Conservation (phyloP, 2,113 vertebrate genomes). For the Strix uralensis region DNA sequence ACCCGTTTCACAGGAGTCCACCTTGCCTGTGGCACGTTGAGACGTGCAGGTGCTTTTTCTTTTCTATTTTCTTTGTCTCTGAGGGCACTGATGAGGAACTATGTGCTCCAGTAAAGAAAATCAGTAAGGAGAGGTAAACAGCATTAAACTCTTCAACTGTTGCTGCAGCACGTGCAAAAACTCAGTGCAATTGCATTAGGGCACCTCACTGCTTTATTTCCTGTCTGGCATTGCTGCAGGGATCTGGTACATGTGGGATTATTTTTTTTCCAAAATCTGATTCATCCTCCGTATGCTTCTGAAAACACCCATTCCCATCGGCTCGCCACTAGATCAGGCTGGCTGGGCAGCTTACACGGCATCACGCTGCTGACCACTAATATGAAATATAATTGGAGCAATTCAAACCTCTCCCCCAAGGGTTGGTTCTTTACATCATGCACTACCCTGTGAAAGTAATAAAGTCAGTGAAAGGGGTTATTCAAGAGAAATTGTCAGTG, state of each 20-base stretch:
- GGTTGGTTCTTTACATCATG: constrained; percentile 57
- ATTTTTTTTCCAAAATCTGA: background rate
- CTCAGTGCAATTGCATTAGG: background rate
- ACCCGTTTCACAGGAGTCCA: rapidly evolving
- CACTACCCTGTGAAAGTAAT: constrained; percentile 58
- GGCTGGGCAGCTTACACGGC: constrained; percentile 23
- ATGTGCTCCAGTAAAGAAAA: background rate
- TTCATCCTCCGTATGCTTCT: background rate
- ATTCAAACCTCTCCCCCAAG: constrained; percentile 49
- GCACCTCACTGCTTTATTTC: constrained; percentile 5
- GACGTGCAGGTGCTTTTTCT: background rate
- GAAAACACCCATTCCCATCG: background rate
- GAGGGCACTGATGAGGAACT: background rate
- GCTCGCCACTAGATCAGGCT: constrained; percentile 2
- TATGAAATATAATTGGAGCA: constrained; percentile 64
- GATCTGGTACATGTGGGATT: background rate
- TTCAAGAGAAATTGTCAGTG: constrained; percentile 66
- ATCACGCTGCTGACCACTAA: constrained; percentile 47
- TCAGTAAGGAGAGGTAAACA: background rate
- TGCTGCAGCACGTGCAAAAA: background rate
- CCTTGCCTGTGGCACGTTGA: background rate
- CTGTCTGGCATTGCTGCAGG: background rate
- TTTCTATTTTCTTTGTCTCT: background rate
- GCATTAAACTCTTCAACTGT: background rate
- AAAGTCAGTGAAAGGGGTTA: constrained; percentile 61